phyloP scores from a whole-genome alignment of 2,797 vertebrate species.

The Liasis olivaceus region DNA sequence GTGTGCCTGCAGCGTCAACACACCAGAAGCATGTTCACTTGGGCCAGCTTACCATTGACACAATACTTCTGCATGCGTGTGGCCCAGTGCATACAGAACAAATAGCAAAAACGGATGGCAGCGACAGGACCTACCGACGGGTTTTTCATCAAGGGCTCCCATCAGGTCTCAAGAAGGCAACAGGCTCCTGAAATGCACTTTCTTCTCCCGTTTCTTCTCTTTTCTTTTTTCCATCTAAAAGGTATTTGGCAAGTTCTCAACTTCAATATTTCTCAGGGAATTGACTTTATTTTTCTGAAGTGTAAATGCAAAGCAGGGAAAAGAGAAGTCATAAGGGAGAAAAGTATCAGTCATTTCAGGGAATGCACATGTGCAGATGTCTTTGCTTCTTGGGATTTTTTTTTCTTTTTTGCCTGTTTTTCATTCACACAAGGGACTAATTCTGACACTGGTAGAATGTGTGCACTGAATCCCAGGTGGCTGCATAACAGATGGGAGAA shows the following conservation, averaged over 20 bases:
- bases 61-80: background rate
- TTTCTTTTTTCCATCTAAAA: background rate
- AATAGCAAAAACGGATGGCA: background rate
- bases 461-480: background rate
- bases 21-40: background rate
- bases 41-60: background rate
- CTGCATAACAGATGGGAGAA: background rate
- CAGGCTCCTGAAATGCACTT: background rate
- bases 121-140: background rate
- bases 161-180: background rate
- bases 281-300: background rate
- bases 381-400: background rate
- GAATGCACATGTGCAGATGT: background rate
- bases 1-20: background rate
- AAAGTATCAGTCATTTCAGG: background rate
- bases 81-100: background rate
- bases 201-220: conserved; percentile 11
- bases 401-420: background rate
- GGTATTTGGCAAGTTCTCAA: background rate
- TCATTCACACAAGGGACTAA: background rate
- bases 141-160: background rate
- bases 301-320: background rate
- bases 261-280: background rate
- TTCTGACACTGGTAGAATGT: background rate
- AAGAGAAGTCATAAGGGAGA: background rate